Evolutionary conservation across 2,113 vertebrate species (phyloP).

Genomic region (Eptesicus fuscus): DNA sequence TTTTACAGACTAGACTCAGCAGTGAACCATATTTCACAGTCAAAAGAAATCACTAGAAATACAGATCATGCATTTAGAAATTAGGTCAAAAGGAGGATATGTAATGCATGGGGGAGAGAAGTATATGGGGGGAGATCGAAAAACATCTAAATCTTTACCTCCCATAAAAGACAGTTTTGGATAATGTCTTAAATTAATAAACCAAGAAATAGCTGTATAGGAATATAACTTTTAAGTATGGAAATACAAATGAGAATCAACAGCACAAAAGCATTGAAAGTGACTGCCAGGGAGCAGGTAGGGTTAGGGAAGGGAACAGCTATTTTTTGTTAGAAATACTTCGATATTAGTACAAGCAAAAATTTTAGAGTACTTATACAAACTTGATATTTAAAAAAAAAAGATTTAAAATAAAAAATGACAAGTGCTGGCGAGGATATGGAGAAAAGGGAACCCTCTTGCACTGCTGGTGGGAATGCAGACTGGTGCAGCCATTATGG

Average conservation of each 20-base stretch:
- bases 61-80: constrained; percentile 7
- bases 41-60: constrained; percentile 39
- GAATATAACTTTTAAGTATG: not conserved
- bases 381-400: not conserved
- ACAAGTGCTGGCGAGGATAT: too few species aligned
- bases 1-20: constrained; percentile 21
- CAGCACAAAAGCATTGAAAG: not conserved
- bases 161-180: not conserved
- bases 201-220: not conserved
- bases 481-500: too few species aligned
- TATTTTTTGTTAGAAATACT: not conserved
- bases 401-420: too few species aligned
- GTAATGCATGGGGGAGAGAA: not conserved
- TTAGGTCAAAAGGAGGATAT: not conserved
- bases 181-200: not conserved
- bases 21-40: constrained; percentile 7
- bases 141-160: constrained; percentile 18
- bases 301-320: not conserved
- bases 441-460: too few species aligned
- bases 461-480: too few species aligned
- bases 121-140: not conserved
- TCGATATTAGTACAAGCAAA: not conserved
- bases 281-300: not conserved
- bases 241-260: not conserved
- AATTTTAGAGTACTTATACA: not conserved